phyloP scores from a whole-genome alignment of 2,888 invertebrate species.

The Petrophora chlorosata region DNA sequence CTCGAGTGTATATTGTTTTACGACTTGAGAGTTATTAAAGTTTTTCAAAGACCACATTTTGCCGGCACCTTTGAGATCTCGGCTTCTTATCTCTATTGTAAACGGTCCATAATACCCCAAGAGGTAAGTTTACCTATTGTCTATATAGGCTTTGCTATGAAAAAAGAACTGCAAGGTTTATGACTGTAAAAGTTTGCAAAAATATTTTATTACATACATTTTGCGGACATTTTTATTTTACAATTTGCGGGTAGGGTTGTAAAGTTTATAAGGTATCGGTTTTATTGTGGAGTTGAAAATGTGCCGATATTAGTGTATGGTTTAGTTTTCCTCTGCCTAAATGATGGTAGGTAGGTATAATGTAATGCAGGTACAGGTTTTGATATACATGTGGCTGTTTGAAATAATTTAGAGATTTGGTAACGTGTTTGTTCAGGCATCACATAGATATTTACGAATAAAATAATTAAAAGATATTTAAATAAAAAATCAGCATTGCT shows the following conservation, averaged over 20 bases:
- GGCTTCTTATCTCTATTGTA: constrained; percentile 42
- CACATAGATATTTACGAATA: too few species aligned
- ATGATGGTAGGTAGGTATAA: not conserved
- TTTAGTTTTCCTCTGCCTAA: not conserved
- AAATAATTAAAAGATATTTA: too few species aligned
- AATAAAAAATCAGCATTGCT: too few species aligned
- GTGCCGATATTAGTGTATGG: constrained; percentile 19
- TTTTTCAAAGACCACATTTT: constrained; percentile 35
- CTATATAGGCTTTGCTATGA: constrained; percentile 37
- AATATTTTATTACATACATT: constrained; percentile 20
- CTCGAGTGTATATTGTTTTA: constrained; percentile 25
- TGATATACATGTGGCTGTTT: too few species aligned
- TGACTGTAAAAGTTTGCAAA: constrained; percentile 37
- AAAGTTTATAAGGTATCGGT: constrained; percentile 36
- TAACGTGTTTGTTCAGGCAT: too few species aligned
- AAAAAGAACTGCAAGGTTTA: constrained; percentile 33
- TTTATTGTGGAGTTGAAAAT: constrained; percentile 20
- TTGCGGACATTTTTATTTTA: too few species aligned
- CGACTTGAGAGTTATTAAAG: constrained; percentile 18
- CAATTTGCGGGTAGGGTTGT: constrained; percentile 30
- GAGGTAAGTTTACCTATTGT: constrained; percentile 38
- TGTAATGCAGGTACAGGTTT: not conserved
- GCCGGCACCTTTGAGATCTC: constrained; percentile 55
- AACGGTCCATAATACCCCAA: constrained; percentile 26
- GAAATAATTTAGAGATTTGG: too few species aligned